Evolutionary conservation across 2,113 vertebrate species (phyloP).

Genomic region (Pao palembangensis): DNA sequence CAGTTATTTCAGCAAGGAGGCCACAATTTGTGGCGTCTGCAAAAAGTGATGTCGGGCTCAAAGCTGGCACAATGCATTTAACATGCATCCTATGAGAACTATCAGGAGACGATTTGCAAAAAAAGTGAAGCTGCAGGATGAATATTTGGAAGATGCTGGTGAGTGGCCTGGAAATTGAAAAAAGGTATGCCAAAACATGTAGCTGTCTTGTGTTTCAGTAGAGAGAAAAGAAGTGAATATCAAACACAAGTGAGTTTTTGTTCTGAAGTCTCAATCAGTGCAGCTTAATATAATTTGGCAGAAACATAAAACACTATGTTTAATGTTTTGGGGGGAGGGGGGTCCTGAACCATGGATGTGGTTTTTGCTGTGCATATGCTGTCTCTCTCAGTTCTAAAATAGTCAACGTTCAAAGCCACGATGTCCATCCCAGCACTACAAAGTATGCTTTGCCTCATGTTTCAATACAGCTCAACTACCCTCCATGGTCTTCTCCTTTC

Average conservation of each 20-base stretch:
- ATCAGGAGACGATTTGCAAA: too few species aligned
- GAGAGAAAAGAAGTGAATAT: slow-evolving; percentile 18
- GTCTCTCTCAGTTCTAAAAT: slow-evolving; percentile 16
- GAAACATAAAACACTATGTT: slow-evolving; percentile 23
- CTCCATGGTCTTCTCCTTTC: slow-evolving; percentile 9
- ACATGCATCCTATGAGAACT: too few species aligned
- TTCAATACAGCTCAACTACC: slow-evolving; percentile 33
- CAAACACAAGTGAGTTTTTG: slow-evolving; percentile 34
- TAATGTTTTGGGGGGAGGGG: slow-evolving; percentile 15
- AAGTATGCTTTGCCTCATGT: not conserved
- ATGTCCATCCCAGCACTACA: slow-evolving; percentile 16
- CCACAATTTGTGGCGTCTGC: slow-evolving; percentile 68
- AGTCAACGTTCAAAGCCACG: slow-evolving; percentile 14
- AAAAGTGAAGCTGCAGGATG: not conserved
- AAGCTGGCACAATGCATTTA: too few species aligned
- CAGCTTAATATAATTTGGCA: slow-evolving; percentile 51
- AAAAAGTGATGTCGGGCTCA: slow-evolving; percentile 41
- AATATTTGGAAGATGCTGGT: slow-evolving; percentile 9
- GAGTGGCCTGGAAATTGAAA: slow-evolving; percentile 11
- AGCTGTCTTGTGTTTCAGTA: slow-evolving; percentile 39
- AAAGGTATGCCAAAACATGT: slow-evolving; percentile 18
- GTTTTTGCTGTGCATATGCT: slow-evolving; percentile 33
- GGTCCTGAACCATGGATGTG: slow-evolving; percentile 42
- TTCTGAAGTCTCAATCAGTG: slow-evolving; percentile 32
- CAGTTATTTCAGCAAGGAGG: slow-evolving; percentile 74